These are phyloP conservation scores for Blastobasis lacticolella DNA, from an alignment of 2,888 invertebrate species.

Conservation along the genomic window DNA sequence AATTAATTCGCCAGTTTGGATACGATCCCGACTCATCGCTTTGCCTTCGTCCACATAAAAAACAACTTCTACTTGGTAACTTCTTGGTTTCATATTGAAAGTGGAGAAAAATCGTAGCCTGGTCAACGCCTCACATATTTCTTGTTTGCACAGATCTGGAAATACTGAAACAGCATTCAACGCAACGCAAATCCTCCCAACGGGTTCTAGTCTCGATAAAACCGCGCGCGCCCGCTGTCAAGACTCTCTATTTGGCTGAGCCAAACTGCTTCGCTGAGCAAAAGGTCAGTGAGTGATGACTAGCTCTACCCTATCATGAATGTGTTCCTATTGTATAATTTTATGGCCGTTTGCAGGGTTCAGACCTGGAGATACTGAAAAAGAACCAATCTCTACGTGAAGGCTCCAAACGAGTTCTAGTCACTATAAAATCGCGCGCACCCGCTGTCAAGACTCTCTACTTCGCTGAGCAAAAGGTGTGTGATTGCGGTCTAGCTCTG, in stretches of 20 bases:
- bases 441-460: slow-evolving; percentile 54
- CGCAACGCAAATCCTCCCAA: slow-evolving; percentile 28
- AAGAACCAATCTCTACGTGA: slow-evolving; percentile 30
- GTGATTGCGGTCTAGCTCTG: slow-evolving; percentile 44
- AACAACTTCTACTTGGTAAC: slow-evolving; percentile 23
- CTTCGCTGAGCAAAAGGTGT: slow-evolving; percentile 41
- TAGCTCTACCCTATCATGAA: slow-evolving; percentile 37
- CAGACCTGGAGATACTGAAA: slow-evolving; percentile 46
- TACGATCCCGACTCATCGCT: slow-evolving; percentile 37
- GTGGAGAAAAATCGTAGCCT: too few relatives aligned
- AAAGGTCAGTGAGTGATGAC: slow-evolving; percentile 28
- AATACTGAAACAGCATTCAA: background rate
- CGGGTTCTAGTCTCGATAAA: slow-evolving; percentile 53
- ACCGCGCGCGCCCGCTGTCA: slow-evolving; percentile 45
- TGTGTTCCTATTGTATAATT: background rate
- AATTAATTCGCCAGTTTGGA: slow-evolving; percentile 45
- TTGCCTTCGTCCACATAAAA: slow-evolving; percentile 30
- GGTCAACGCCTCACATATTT: too few relatives aligned
- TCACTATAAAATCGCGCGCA: slow-evolving; percentile 48
- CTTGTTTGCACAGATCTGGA: background rate
- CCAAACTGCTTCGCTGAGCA: slow-evolving; percentile 39
- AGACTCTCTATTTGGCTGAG: slow-evolving; percentile 36
- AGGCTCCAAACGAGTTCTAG: slow-evolving; percentile 44
- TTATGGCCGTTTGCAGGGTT: slow-evolving; percentile 32
- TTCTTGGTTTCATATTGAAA: background rate